phyloP scores from a whole-genome alignment of 2,797 vertebrate species.

The Phalanger gymnotis region DNA sequence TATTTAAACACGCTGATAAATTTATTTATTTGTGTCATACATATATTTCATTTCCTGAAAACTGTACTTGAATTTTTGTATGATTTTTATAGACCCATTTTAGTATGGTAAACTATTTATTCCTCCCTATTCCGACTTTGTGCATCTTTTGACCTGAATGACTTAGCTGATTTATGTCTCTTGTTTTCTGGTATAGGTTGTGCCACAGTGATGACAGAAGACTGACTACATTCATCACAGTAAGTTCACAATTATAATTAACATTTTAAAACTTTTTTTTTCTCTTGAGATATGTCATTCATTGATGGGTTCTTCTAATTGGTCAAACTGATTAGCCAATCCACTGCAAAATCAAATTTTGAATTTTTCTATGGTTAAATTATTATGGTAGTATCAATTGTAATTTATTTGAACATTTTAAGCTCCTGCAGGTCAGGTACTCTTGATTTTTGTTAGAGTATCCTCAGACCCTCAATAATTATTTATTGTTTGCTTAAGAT shows the following conservation, averaged over 20 bases:
- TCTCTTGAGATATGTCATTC: constrained; percentile 37
- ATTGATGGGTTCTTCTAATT: constrained; percentile 23
- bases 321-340: constrained; percentile 29
- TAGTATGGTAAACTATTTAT: constrained; percentile 17
- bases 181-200: constrained; percentile 88
- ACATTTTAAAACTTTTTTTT: constrained; percentile 40
- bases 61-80: constrained; percentile 32
- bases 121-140: constrained; percentile 33
- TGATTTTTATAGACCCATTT: constrained; percentile 11
- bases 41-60: constrained; percentile 30
- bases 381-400: background rate
- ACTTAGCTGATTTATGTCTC: constrained; percentile 77
- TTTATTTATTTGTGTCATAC: constrained; percentile 4
- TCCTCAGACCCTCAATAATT: background rate
- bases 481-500: background rate
- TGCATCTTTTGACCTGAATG: constrained; percentile 63
- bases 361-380: constrained; percentile 14
- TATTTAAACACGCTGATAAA: background rate
- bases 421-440: background rate
- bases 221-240: constrained; percentile 85
- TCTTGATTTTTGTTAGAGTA: background rate
- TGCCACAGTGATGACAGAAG: constrained; percentile 86
- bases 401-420: constrained; percentile 42
- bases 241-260: constrained; percentile 83
- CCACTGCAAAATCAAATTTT: constrained; percentile 29